A percentile compares a stretch with the other conserved stretches of the same genome.
These are phyloP conservation scores for Nomada fucata DNA, from an alignment of 2,888 invertebrate species.

Conservation along the genomic window DNA sequence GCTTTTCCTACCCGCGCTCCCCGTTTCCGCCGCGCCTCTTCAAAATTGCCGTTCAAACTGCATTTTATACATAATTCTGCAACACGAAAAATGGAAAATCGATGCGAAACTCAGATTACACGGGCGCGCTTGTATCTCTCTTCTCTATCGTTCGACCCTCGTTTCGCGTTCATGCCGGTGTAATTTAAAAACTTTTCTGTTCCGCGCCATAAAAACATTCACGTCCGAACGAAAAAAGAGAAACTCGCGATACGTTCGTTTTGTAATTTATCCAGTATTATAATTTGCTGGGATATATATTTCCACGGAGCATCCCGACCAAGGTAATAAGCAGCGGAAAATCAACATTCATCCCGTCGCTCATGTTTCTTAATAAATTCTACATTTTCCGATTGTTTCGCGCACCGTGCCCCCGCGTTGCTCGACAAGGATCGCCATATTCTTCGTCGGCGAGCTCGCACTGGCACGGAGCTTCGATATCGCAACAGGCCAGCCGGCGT, in stretches of 20 bases:
- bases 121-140: background rate
- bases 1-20: background rate
- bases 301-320: no score
- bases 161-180: background rate
- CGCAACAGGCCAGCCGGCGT: background rate
- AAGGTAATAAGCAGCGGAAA: background rate
- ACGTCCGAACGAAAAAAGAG: no score
- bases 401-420: background rate
- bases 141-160: background rate
- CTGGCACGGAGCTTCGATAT: background rate
- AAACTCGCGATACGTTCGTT: no score
- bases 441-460: background rate
- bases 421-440: background rate
- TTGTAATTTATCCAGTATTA: no score
- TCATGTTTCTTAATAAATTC: background rate
- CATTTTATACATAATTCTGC: slow-evolving; percentile 27
- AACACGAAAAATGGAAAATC: slow-evolving; percentile 1
- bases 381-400: background rate
- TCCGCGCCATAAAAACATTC: background rate
- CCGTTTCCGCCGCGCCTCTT: background rate
- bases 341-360: background rate
- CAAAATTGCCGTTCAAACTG: background rate
- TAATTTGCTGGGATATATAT: background rate
- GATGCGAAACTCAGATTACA: slow-evolving; percentile 28
- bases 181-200: background rate